phyloP scores from a whole-genome alignment of 2,888 invertebrate species.

The Leucoptera coffeella region DNA sequence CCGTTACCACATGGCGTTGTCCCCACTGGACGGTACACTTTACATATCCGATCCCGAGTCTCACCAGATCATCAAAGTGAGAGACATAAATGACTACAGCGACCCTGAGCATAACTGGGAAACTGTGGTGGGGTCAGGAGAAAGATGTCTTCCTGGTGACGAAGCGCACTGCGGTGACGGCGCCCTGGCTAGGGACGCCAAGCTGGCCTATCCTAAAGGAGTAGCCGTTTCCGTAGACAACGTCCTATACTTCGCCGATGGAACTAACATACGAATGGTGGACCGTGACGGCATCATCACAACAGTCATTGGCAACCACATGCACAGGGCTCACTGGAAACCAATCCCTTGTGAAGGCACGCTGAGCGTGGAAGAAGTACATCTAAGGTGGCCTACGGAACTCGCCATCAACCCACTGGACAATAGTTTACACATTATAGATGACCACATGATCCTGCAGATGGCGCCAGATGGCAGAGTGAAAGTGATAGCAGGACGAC shows the following conservation, averaged over 20 bases:
- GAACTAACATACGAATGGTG: slow-evolving; percentile 90
- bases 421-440: slow-evolving; percentile 91
- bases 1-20: slow-evolving; percentile 93
- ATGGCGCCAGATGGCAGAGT: slow-evolving; percentile 87
- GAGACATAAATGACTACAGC: slow-evolving; percentile 73
- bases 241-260: slow-evolving; percentile 91
- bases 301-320: slow-evolving; percentile 87
- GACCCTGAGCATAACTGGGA: slow-evolving; percentile 93
- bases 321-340: slow-evolving; percentile 91
- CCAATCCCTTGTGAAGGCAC: slow-evolving; percentile 91
- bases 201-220: slow-evolving; percentile 93
- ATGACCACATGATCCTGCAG: slow-evolving; percentile 91
- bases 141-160: slow-evolving; percentile 87
- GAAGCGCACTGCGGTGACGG: slow-evolving; percentile 96
- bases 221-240: slow-evolving; percentile 91
- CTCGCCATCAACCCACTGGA: slow-evolving; percentile 91
- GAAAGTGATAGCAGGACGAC: slow-evolving; percentile 88
- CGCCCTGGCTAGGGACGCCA: slow-evolving; percentile 85
- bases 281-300: slow-evolving; percentile 88
- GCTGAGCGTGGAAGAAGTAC: slow-evolving; percentile 86
- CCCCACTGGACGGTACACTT: slow-evolving; percentile 87
- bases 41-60: slow-evolving; percentile 96
- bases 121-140: slow-evolving; percentile 90
- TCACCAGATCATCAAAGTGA: slow-evolving; percentile 85
- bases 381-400: slow-evolving; percentile 94